Evolutionary conservation across 2,113 vertebrate genomes (phyloP), one percentile per base, ranked within the genome.

Genomic region (Mola mola): DNA sequence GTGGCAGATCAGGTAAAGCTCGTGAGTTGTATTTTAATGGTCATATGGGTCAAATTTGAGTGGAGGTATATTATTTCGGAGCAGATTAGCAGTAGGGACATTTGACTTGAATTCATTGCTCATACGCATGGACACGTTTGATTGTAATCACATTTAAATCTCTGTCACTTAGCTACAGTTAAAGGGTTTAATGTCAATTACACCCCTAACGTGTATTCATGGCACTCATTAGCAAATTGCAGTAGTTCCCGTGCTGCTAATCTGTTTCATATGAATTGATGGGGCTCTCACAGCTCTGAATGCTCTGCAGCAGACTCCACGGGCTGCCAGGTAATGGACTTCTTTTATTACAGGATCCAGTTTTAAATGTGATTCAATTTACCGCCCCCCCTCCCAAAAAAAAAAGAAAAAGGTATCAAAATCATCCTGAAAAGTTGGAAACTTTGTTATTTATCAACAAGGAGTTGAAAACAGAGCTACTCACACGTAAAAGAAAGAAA

Each of bases 321-420:
- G 51, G 59, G 49, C 63, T 64, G 53, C 17, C 51, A 70, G 72
- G 57, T 76, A 81, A 83, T 77, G 26, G 68, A 12, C 79, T 79
- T 63, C 65, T 69, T 72, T 72, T 69, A 64, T 76, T 49, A 60
- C 69, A 48, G 52, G 66, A 66, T 74, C 28, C 41, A 50, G 36
- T 1, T 75, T 72, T 48, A 56, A 55, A 71, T 66, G 20, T 56
- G 59, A 76, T 76, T 81, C 25, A 57, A 38, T 78, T 64, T 31
- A 44, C 10, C 10, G 40, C 44, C 24, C 64, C 53, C 53, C 37
- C 28, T 29, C 2, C 6, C 6, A 9, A 29, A 5, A 29, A 29
- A 7, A 29, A 7, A 1, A 29, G 28, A 9, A 29, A 29, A 5
- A 29, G 28, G 1, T 29, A 29, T 29, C 28, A 51, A 40, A 63